Percentiles rank a stretch among this genome's conserved stretches.
Conservation (phyloP, 2,797 vertebrate species). For the Champsocephalus esox region DNA sequence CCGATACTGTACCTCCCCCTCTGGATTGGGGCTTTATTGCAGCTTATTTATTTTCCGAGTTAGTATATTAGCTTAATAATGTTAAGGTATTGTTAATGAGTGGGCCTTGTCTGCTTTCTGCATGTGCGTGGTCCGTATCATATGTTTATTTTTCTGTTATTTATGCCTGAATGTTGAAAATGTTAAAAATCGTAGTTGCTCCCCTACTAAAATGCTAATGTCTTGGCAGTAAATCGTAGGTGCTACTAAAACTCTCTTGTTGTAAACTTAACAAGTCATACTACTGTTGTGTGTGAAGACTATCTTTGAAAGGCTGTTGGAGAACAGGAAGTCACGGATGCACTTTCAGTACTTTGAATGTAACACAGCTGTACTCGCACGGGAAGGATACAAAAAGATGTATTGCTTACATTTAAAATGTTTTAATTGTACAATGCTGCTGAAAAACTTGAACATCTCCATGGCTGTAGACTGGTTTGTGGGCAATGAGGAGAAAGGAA, state of each 20-base stretch:
- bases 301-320: background rate
- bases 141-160: slow-evolving; percentile 19
- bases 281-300: background rate
- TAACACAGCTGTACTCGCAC: slow-evolving; percentile 29
- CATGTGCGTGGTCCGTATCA: slow-evolving; percentile 38
- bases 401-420: background rate
- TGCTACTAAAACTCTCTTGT: background rate
- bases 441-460: slow-evolving; percentile 14
- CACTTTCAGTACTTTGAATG: slow-evolving; percentile 58
- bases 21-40: slow-evolving; percentile 32
- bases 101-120: slow-evolving; percentile 27
- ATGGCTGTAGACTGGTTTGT: background rate
- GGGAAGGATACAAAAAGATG: background rate
- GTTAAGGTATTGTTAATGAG: slow-evolving; percentile 17
- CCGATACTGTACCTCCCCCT: slow-evolving; percentile 9
- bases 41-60: slow-evolving; percentile 31
- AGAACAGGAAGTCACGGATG: slow-evolving; percentile 25
- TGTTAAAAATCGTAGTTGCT: slow-evolving; percentile 19
- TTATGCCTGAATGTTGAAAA: slow-evolving; percentile 26
- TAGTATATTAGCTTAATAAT: background rate
- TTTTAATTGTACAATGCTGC: slow-evolving; percentile 17
- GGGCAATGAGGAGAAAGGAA: slow-evolving; percentile 10
- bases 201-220: background rate
- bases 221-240: background rate
- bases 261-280: background rate